Base-by-base conservation (phyloP, 2,888 invertebrate genomes). In the Euzophera pinguis region DNA sequence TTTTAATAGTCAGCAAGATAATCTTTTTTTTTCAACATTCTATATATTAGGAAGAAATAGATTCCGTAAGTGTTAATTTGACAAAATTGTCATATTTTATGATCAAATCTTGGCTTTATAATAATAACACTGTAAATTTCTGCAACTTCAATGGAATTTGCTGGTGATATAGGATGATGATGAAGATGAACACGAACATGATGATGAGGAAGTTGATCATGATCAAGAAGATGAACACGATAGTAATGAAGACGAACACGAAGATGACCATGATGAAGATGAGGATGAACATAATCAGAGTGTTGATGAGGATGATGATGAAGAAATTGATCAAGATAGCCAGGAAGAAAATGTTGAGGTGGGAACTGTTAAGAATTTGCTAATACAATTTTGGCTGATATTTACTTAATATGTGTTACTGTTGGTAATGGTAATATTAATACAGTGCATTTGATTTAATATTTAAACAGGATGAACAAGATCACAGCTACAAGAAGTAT, bases 261-360 rank as follows among this genome's bases (percentile, higher is more conserved):
- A n/a, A n/a, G n/a, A 69, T 42, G 50, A 61, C 38, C 69, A 78
- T 51, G 65, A 71, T 52, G 69, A 76, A 48, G 68, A 75, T 22
- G 67, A 71, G 39, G 73, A 71, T 37, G 67, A 71, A 8, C 66
- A 71, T 50, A 71, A 76, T 45, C 67, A 72, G 13, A 65, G 71
- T 22, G 69, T 72, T 22, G 66, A 80, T 43, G 67, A 62, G 47
- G 53, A 63, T 34, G 61, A 75, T 45, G 65, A 71, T 53, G 67
- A 81, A 52, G 58, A 61, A 27, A 60, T 64, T 58, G 67, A 72
- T 68, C 69, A 69, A 16, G 63, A 64, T 10, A 43, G 43, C 12
- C 35, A 43, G 9, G 51, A 51, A 37, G 17, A 42, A 22, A 34
- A 68, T n/a, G 48, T 49, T 3, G 50, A 55, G 51, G 51, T 51